Evolutionary conservation across 2,888 invertebrate species (phyloP), one percentile per base, ranked within the genome.

Genomic region (Noctua janthe): DNA sequence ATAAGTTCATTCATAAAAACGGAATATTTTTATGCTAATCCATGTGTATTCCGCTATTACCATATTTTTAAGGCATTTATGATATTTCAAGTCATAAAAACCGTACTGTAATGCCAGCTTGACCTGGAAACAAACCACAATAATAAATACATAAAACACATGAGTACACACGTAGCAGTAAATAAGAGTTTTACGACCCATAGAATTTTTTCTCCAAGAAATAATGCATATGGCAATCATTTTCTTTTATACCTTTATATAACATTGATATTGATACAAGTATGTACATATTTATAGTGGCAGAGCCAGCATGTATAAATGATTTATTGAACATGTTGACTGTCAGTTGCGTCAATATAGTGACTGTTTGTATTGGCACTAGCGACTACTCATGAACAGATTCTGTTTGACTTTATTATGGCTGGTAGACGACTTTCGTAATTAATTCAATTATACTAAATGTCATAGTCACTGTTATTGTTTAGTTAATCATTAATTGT

Each of bases 301-400:
- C 80, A 49, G 71, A 75, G 70, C 67, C 85, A 80, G 64, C 74
- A 73, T 82, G 72, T 78, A 71, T 85, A 84, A 81, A 88, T 91
- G 91, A 91, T 91, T 91, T 92, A 92, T 90, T 90, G 87, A 88
- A 90, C 85, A 86, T 91, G 88, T 91, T 90, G 89, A 90, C 87
- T 90, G 87, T 89, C 91, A 87, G 88, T 90, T 90, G 87, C 91
- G 90, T 92, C 91, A 90, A 91, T 91, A 90, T 90, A 88, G 87
- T 86, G 85, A 89, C 81, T 91, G 89, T 91, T 89, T 87, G 88
- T 88, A 85, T 89, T 84, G 88, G 89, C 88, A 88, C 78, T 86
- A 81, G 80, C 80, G 76, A 88, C 89, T 85, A 70, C 81, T 77
- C 84, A 80, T 81, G 80, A 80, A 71, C 84, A 83, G 73, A 87